Evolutionary conservation across 2,797 vertebrate species (phyloP).

Genomic region (Thamnophis elegans): DNA sequence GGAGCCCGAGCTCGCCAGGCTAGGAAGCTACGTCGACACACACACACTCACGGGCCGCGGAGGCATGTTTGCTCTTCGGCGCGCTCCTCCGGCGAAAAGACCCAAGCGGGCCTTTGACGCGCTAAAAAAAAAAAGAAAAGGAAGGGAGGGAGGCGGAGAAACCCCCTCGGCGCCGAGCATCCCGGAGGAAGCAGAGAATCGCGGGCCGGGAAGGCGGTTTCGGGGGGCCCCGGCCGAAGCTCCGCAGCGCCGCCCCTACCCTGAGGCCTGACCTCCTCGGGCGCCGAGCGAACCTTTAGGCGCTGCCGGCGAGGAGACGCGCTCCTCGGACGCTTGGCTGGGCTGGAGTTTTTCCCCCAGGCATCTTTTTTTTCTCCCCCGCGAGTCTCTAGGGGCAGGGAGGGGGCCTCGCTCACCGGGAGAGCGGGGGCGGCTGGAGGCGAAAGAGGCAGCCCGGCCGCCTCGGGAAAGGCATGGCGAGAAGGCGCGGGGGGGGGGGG

Average conservation of each 20-base stretch:
- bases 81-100: neutral
- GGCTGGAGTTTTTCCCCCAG: neutral
- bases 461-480: conserved; percentile 62
- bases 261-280: neutral
- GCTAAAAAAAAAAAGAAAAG: neutral
- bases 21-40: neutral
- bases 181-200: neutral
- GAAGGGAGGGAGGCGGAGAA: neutral
- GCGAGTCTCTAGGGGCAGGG: conserved; percentile 34
- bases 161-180: neutral
- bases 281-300: neutral
- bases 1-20: neutral
- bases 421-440: conserved; percentile 51
- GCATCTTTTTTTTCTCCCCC: neutral
- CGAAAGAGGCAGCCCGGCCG: conserved; percentile 54
- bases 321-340: conserved; percentile 37
- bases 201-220: neutral
- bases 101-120: neutral
- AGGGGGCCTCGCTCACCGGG: conserved; percentile 52
- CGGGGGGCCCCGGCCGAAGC: neutral
- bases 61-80: neutral
- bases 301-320: conserved; percentile 27
- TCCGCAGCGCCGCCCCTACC: neutral
- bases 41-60: neutral
- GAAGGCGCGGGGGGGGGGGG: neutral